phyloP scores from a whole-genome alignment of 2,888 invertebrate genomes.

The Thumatha senex region DNA sequence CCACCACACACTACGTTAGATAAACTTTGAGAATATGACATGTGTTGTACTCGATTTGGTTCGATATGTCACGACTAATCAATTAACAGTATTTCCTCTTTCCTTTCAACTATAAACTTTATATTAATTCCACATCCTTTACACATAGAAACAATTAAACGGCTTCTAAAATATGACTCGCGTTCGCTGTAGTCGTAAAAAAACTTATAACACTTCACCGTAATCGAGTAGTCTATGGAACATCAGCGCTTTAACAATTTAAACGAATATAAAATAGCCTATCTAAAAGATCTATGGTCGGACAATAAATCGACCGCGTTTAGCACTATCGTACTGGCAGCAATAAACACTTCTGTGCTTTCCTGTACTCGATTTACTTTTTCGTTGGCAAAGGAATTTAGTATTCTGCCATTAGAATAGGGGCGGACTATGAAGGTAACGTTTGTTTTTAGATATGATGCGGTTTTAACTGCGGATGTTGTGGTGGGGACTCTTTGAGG shows the following conservation, averaged over 20 bases:
- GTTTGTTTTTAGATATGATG: slow-evolving; percentile 14
- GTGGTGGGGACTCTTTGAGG: neutral
- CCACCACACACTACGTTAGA: neutral
- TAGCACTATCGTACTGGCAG: slow-evolving; percentile 38
- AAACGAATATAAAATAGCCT: slow-evolving; percentile 34
- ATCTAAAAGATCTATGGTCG: slow-evolving; percentile 34
- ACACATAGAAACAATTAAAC: slow-evolving; percentile 9
- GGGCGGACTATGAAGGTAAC: slow-evolving; percentile 3
- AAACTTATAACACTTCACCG: slow-evolving; percentile 2
- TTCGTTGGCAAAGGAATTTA: slow-evolving; percentile 43
- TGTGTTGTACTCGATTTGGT: neutral
- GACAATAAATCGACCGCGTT: slow-evolving; percentile 36
- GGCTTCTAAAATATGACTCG: neutral
- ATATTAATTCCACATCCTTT: slow-evolving; percentile 7
- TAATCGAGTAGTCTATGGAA: slow-evolving; percentile 4
- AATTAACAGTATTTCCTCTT: neutral
- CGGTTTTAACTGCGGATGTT: slow-evolving; percentile 4
- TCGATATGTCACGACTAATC: slow-evolving; percentile 1
- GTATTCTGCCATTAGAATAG: slow-evolving; percentile 28
- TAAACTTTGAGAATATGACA: neutral
- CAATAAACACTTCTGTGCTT: slow-evolving; percentile 71
- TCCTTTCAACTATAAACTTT: slow-evolving; percentile 2
- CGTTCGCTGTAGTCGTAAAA: slow-evolving; percentile 5
- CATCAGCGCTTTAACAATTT: slow-evolving; percentile 18
- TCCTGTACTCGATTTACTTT: slow-evolving; percentile 56